Base-by-base conservation (phyloP, 2,888 invertebrate species). In the Anticlea derivata region DNA sequence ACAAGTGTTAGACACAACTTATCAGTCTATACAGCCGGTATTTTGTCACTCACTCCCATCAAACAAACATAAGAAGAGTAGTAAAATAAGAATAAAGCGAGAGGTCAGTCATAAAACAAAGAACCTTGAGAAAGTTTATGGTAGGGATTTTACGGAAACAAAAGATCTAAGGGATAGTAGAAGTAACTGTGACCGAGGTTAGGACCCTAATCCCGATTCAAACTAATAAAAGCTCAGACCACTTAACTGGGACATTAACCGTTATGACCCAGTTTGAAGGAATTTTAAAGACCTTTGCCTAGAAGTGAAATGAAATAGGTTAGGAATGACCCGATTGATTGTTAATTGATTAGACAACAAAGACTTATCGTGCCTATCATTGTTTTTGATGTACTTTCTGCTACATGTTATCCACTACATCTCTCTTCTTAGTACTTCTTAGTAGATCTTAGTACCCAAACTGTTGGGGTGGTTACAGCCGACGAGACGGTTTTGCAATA, bases 101-200 rank as follows among this genome's bases (percentile, higher is more conserved):
- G 8, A 22, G 35, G 29, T 29, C 46, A 17, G 24, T 46, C 37
- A 45, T 46, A 37, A 46, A 46, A 46, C 37, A 31, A 33, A 11
- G 24, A 22, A 10, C 46, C 37, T 24, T 38, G 29, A 11, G 12
- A 26, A 24, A 27, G 26, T 46, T 46, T 46, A 46, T 46, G 37
- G 13, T 30, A 17, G 8, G 37, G 46, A 38, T 35, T 43, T 45
- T 37, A 43, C 13, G 3, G 5, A 12, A 22, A 37, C 23, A 13
- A 31, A 37, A 38, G 13, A 22, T 23, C 11, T 30, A 27, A 29
- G 27, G 40, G 22, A 20, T 20, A 22, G 10, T 22, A 5, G 11
- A 40, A 30, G 20, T 13, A 23, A 40, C 30, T 29, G 27, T 3
- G 13, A 26, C 26, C 10, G 39, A 12, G 23, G 6, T 17, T 10